Evolutionary conservation across 2,797 vertebrate genomes (phyloP).

Genomic region (Nothura maculosa): DNA sequence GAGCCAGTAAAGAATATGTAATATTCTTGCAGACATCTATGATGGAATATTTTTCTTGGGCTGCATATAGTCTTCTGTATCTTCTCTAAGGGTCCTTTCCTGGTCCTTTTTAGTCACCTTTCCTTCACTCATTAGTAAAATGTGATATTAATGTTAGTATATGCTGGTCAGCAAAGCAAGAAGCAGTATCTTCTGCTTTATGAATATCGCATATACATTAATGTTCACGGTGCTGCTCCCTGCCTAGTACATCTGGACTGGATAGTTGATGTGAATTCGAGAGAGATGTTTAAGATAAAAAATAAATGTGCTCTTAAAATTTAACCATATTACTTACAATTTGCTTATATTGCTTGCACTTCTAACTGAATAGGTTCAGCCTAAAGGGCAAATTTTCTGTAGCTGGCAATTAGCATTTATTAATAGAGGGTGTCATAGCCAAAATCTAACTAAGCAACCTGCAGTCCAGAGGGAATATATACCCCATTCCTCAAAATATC

Average conservation of each 20-base stretch:
- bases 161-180: constrained; percentile 46
- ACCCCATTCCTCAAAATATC: neutral
- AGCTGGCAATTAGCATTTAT: constrained; percentile 14
- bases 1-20: neutral
- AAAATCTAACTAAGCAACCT: constrained; percentile 9
- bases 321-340: constrained; percentile 25
- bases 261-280: neutral
- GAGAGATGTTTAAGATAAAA: constrained; percentile 11
- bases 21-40: neutral
- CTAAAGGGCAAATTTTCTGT: constrained; percentile 44
- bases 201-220: constrained; percentile 28
- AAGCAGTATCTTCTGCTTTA: neutral
- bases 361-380: neutral
- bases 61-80: neutral
- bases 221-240: neutral
- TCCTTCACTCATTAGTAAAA: neutral
- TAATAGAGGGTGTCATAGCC: neutral
- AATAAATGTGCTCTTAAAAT: constrained; percentile 44
- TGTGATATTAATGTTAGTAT: constrained; percentile 8
- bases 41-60: neutral
- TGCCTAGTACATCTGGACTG: neutral
- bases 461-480: neutral
- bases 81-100: constrained; percentile 11
- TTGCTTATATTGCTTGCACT: constrained; percentile 30
- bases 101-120: constrained; percentile 3